Evolutionary conservation across 2,113 vertebrate genomes (phyloP).

Genomic region (Cynocephalus volans): DNA sequence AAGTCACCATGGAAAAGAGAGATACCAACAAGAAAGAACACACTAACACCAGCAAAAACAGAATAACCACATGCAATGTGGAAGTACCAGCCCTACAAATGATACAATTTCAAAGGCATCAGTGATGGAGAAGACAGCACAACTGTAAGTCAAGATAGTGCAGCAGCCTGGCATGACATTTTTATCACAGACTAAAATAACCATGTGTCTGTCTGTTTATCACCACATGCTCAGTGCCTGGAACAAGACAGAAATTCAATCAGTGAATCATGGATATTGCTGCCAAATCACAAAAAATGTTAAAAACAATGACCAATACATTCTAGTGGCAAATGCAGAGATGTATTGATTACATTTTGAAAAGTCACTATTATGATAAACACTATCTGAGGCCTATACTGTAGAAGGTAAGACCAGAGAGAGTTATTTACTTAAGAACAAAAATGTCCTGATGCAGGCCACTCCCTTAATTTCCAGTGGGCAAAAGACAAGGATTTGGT

Average conservation of each 20-base stretch:
- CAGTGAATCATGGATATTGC: not conserved
- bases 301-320: not conserved
- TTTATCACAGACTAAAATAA: not conserved
- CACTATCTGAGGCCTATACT: too few species aligned
- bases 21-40: conserved; percentile 7
- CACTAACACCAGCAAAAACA: not conserved
- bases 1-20: conserved; percentile 54
- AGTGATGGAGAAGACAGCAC: not conserved
- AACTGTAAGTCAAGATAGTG: not conserved
- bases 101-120: not conserved
- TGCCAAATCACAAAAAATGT: conserved; percentile 27
- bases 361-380: not conserved
- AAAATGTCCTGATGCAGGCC: not conserved
- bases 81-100: not conserved
- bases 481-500: not conserved
- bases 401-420: not conserved
- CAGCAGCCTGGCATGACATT: not conserved
- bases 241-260: not conserved
- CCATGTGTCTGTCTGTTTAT: not conserved
- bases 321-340: not conserved
- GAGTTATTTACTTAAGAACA: not conserved
- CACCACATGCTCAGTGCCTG: not conserved
- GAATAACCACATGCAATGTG: not conserved
- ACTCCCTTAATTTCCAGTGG: not conserved
- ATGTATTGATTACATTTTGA: not conserved